Evolutionary conservation across 2,888 invertebrate species (phyloP), one percentile per base, ranked within the genome.

Genomic region (Drosophila trichaetosa): DNA sequence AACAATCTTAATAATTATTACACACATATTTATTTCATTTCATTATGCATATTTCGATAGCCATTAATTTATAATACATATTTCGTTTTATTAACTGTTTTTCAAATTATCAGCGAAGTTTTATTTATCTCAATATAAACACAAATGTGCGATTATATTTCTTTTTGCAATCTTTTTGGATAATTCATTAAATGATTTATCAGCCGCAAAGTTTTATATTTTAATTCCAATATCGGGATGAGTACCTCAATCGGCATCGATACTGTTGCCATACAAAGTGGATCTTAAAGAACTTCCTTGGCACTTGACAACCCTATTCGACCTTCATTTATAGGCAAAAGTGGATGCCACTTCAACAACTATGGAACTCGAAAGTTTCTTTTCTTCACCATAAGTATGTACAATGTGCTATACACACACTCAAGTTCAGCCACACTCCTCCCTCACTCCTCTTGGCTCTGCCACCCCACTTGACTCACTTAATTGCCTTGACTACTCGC

Each of bases 401-500:
- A 29, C 42, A 59, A 42, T 27, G n/a, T 52, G 38, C 53, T n/a
- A 53, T 27, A 46, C 46, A 46, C 21, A 46, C 58, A 33, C 72
- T 77, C 42, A 61, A 65, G 60, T 73, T 61, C 33, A 31, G 56
- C 36, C 38, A 29, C 27, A 21, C 56, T 56, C 52, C 36, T 1
- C 29, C 6, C 4, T 11, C 31, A 11, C 54, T 38, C 33, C 33
- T 40, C 7, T 16, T n/a, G 16, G 13, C 57, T 0, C 40, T 2
- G n/a, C 16, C 27, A 21, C 38, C 46, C 42, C 51, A 64, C 54
- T 73, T 33, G 69, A 48, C 48, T 67, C 64, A 60, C 73, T 84
- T 84, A 87, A 84, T 84, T 84, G 87, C 71, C 85, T 69, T 73
- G 79, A 74, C 78, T 69, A 70, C 84, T 76, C 59, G 65, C 67